phyloP scores from a whole-genome alignment of 2,888 invertebrate genomes.

The Emmelina monodactyla region DNA sequence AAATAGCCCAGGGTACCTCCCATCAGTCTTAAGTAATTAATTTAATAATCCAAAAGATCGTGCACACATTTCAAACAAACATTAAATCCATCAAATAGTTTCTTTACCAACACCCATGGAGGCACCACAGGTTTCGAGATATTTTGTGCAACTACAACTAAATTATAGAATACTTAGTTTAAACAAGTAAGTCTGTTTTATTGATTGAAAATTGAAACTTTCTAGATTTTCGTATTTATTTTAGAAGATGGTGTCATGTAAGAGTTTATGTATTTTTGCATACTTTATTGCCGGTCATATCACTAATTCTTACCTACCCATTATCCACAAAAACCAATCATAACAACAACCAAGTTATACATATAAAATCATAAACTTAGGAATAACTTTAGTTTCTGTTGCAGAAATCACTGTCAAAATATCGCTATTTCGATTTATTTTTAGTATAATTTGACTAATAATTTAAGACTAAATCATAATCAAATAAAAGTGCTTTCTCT shows the following conservation, averaged over 20 bases:
- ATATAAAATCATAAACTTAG: constrained; percentile 25
- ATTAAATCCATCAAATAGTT: no score
- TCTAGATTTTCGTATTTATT: no score
- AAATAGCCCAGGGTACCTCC: not conserved
- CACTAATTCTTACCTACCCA: constrained; percentile 40
- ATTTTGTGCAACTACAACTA: constrained; percentile 13
- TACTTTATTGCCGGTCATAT: constrained; percentile 15
- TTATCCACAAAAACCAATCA: constrained; percentile 39
- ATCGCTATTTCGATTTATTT: no score
- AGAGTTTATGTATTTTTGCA: not conserved
- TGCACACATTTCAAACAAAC: not conserved
- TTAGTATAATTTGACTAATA: no score
- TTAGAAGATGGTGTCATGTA: no score
- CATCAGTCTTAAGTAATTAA: constrained; percentile 1
- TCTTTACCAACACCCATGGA: not conserved
- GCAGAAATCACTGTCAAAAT: no score
- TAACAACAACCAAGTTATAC: constrained; percentile 50
- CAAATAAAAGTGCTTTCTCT: no score
- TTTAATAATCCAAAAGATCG: not conserved
- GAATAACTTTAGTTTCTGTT: no score
- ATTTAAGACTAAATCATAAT: no score
- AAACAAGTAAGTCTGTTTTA: not conserved
- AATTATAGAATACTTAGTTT: no score
- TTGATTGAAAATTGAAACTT: no score
- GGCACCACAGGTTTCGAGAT: constrained; percentile 7